Evolutionary conservation across 2,113 vertebrate genomes (phyloP).

Genomic region (Paralichthys olivaceus): DNA sequence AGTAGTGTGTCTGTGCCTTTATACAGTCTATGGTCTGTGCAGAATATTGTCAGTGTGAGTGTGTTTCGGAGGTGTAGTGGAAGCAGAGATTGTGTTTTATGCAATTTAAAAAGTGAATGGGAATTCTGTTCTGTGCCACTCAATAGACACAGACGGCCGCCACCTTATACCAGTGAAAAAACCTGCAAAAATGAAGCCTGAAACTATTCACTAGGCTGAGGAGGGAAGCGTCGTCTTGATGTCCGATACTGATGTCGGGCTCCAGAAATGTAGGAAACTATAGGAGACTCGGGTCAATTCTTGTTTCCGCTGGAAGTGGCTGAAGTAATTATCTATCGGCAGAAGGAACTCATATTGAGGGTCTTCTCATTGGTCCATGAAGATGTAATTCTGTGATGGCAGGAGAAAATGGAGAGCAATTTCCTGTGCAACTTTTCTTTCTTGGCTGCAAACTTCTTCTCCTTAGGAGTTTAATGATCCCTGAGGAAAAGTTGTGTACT

Average conservation of each 20-base stretch:
- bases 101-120: too few species aligned
- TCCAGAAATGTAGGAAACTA: background rate
- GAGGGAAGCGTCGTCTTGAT: background rate
- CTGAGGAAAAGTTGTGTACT: background rate
- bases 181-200: background rate
- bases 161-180: background rate
- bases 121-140: too few species aligned
- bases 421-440: conserved; percentile 34
- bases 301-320: conserved; percentile 12
- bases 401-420: conserved; percentile 45
- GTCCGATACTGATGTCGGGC: background rate
- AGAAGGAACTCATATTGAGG: background rate
- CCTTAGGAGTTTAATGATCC: background rate
- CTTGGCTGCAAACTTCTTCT: background rate
- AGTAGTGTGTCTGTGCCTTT: too few species aligned
- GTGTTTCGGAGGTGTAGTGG: too few species aligned
- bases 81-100: too few species aligned
- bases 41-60: too few species aligned
- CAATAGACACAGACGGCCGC: too few species aligned
- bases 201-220: too few species aligned
- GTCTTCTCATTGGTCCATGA: conserved; percentile 32
- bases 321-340: conserved; percentile 46
- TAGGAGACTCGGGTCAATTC: conserved; percentile 23
- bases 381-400: conserved; percentile 41
- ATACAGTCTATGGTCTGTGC: too few species aligned